These are phyloP conservation scores for Sebastes diaconus DNA, from an alignment of 2,797 vertebrate species.

Conservation along the genomic window DNA sequence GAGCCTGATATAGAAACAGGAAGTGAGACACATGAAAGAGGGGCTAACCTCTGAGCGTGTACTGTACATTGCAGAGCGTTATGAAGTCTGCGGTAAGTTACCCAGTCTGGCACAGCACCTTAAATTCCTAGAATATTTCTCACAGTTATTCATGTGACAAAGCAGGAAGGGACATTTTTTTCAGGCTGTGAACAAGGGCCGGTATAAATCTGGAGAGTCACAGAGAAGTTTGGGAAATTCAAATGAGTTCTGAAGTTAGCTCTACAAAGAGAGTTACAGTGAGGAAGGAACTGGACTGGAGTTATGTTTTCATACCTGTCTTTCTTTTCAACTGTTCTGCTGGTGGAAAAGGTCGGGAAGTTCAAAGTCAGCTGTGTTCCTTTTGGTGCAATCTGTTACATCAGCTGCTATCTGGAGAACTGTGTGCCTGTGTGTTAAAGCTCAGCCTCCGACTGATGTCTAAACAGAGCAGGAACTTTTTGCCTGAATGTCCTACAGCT, in stretches of 20 bases:
- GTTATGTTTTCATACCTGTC: background rate
- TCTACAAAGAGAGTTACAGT: background rate
- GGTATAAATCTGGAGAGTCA: constrained; percentile 1
- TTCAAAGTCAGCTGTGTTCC: background rate
- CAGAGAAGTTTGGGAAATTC: background rate
- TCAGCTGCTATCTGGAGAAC: background rate
- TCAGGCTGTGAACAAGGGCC: background rate
- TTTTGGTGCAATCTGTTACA: background rate
- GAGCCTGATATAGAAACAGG: constrained; percentile 45
- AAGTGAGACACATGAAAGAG: constrained; percentile 32
- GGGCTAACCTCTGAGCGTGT: background rate
- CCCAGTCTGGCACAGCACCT: background rate
- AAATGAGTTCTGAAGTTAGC: background rate
- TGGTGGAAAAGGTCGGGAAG: background rate
- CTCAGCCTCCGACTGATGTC: background rate
- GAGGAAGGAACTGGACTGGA: background rate
- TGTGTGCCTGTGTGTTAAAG: background rate
- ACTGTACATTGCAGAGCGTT: background rate
- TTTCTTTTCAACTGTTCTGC: background rate
- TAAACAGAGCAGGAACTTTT: background rate
- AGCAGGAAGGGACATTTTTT: constrained; percentile 7
- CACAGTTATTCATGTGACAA: constrained; percentile 2
- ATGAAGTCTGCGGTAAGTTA: background rate
- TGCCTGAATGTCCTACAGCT: background rate
- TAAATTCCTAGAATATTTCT: constrained; percentile 39